Evolutionary conservation across 2,797 vertebrate species (phyloP).

Genomic region (Micrastur ruficollis): DNA sequence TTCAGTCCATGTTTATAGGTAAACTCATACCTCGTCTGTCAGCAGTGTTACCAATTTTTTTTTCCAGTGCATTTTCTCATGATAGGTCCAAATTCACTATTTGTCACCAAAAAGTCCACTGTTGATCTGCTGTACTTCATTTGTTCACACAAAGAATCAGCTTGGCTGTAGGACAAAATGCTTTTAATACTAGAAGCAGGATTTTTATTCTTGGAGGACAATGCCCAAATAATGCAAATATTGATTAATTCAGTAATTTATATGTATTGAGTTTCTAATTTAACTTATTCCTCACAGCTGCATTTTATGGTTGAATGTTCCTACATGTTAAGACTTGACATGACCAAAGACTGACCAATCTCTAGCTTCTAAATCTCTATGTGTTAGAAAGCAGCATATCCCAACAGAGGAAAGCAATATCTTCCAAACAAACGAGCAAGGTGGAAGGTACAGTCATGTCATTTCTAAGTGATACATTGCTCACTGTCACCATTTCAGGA

Average conservation of each 20-base stretch:
- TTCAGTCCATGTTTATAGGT: background rate
- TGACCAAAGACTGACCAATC: background rate
- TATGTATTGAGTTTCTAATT: background rate
- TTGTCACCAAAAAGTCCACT: background rate
- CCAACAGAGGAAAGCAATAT: background rate
- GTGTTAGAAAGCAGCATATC: background rate
- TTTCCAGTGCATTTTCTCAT: background rate
- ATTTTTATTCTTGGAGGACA: background rate
- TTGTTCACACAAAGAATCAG: background rate
- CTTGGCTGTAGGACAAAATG: background rate
- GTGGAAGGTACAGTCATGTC: slow-evolving; percentile 23
- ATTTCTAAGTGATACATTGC: slow-evolving; percentile 43
- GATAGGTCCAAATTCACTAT: background rate
- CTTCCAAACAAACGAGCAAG: background rate
- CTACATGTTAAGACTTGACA: background rate
- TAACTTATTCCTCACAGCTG: background rate
- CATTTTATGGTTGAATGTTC: background rate
- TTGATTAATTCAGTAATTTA: background rate
- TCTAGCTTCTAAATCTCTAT: background rate
- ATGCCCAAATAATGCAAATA: background rate
- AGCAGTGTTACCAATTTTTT: background rate
- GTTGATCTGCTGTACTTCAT: background rate
- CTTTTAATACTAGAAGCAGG: background rate
- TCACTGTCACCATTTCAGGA: slow-evolving; percentile 34
- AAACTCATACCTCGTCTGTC: background rate